phyloP scores from a whole-genome alignment of 2,797 vertebrate species.

The Gymnodraco acuticeps region DNA sequence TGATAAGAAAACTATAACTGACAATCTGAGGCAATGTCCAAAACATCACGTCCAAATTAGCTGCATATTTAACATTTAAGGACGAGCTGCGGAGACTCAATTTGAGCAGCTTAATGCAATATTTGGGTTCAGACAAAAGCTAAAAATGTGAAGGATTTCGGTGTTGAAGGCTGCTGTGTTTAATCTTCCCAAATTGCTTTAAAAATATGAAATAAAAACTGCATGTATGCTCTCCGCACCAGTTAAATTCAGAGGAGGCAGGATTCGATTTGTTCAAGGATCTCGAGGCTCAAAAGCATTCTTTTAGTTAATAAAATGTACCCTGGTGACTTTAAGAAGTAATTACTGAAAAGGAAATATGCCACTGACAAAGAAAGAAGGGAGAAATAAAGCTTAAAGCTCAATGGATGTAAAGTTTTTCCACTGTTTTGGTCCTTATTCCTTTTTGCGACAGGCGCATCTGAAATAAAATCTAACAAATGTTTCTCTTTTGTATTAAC shows the following conservation, averaged over 20 bases:
- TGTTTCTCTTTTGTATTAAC: not conserved
- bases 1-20: not conserved
- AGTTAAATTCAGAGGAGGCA: constrained; percentile 33
- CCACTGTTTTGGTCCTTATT: not conserved
- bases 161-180: constrained; percentile 41
- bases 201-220: constrained; percentile 52
- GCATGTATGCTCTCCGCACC: constrained; percentile 33
- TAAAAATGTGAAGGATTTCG: constrained; percentile 54
- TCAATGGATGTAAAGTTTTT: not conserved
- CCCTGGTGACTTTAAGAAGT: constrained; percentile 21
- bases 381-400: not conserved
- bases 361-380: constrained; percentile 1
- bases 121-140: constrained; percentile 36
- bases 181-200: constrained; percentile 38
- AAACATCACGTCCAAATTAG: constrained; percentile 26
- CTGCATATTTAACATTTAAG: constrained; percentile 25
- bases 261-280: constrained; percentile 54
- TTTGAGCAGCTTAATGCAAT: constrained; percentile 41
- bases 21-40: not conserved
- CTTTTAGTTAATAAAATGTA: constrained; percentile 44
- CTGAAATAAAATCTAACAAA: too few species aligned
- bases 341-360: constrained; percentile 29
- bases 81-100: constrained; percentile 7
- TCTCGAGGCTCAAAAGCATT: constrained; percentile 33
- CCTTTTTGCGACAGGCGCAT: not conserved